Evolutionary conservation across 2,797 vertebrate genomes (phyloP), one percentile per base, ranked within the genome.

Genomic region (Florisuga fusca): DNA sequence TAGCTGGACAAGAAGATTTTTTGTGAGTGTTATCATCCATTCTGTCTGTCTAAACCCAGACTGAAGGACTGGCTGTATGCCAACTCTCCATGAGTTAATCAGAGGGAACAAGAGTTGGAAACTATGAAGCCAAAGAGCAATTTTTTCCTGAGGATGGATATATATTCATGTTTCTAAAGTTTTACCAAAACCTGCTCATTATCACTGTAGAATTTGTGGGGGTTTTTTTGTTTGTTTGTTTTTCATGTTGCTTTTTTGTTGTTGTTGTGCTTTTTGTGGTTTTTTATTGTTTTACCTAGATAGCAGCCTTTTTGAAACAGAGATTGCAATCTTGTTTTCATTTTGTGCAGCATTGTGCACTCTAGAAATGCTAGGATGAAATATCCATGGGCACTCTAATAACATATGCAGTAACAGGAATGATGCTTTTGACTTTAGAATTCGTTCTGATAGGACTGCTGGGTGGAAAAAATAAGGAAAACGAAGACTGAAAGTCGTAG

Each of bases 201-300:
- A 46, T 18, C n/a, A 15, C 16, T 36, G 4, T 4, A 59, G 10
- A 13, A 25, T 46, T 61, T 15, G 38, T 38, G 38, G 38, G 38
- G 38, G 11, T 5, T 38, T 38, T 10, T 38, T 38, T 38, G 38
- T 38, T 38, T 38, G 38, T 38, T 38, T 38, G 38, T 38, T 38
- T 38, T 38, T 38, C 10, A 38, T 38, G 10, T 38, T 38, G 38
- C 38, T 38, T 38, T 38, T 38, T 38, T 38, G 38, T 38, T 38
- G 38, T 38, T 38, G 38, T 38, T 38, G 38, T 38, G 38, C n/a
- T 11, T 38, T 38, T 38, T 38, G 38, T 3, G 2, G 0, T 14
- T 26, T 21, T 74, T 36, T 51, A 34, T 27, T 87, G 5, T 34
- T 87, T 80, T 63, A 54, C 31, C 5, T 81, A 21, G 29, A 41